Conservation (phyloP, 1,140 invertebrate species). For the Scaptomyza graminum region DNA sequence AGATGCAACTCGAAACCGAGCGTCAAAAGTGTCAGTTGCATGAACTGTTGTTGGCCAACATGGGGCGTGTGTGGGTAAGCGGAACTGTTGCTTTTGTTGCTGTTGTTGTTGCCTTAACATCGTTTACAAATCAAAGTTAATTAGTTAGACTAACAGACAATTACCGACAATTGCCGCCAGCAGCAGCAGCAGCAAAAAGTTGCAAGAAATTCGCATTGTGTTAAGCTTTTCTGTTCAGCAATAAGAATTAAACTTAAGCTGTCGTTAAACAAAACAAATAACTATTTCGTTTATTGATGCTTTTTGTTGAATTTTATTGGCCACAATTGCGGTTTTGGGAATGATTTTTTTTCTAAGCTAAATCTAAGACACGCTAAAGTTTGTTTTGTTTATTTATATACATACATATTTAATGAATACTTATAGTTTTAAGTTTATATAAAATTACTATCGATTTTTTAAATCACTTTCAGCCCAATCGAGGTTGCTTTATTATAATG, state of each 20-base stretch:
- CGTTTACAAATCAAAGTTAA: slow-evolving; percentile 46
- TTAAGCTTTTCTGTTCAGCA: neutral
- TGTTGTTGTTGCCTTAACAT: slow-evolving; percentile 6
- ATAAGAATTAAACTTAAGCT: slow-evolving; percentile 11
- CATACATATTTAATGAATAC: no score
- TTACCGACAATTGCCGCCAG: slow-evolving; percentile 15
- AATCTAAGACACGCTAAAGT: no score
- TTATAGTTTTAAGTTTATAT: no score
- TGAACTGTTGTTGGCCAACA: slow-evolving; percentile 5
- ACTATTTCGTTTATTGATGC: slow-evolving; percentile 10
- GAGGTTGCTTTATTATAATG: no score
- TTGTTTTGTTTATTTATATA: no score
- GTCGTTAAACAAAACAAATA: slow-evolving; percentile 13
- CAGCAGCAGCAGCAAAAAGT: slow-evolving; percentile 10
- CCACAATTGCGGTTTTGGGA: neutral
- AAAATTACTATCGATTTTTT: no score
- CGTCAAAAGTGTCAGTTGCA: slow-evolving; percentile 30
- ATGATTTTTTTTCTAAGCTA: no score
- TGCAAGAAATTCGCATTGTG: neutral
- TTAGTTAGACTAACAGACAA: slow-evolving; percentile 22
- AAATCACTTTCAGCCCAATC: no score
- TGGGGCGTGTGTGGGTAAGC: slow-evolving; percentile 2
- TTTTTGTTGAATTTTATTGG: neutral
- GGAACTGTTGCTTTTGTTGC: slow-evolving; percentile 12
- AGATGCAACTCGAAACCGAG: slow-evolving; percentile 6